phyloP scores from a whole-genome alignment of 2,797 vertebrate species.

The Gobionotothen gibberifrons region DNA sequence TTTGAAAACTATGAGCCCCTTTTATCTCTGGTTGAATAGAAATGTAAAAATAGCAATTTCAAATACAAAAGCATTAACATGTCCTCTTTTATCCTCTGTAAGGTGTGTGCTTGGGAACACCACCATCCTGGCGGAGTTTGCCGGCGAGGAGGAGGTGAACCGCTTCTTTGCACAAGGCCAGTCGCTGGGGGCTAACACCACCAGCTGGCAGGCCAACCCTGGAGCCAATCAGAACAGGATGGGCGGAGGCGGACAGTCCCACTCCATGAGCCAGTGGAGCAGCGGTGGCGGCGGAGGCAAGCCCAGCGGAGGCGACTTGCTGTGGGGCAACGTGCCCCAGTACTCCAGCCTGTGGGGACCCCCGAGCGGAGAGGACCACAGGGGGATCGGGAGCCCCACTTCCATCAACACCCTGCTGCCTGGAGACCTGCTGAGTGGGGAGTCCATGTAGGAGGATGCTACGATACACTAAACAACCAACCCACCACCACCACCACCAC shows the following conservation, averaged over 20 bases:
- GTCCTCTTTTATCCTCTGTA: constrained; percentile 1
- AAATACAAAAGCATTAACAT: too few relatives aligned
- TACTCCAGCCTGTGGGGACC: constrained; percentile 98
- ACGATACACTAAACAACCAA: constrained; percentile 52
- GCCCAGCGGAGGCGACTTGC: constrained; percentile 90
- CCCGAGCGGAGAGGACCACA: constrained; percentile 89
- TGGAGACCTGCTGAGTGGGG: constrained; percentile 95
- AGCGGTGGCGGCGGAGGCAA: constrained; percentile 87
- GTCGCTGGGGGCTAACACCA: constrained; percentile 90
- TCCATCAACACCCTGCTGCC: constrained; percentile 95
- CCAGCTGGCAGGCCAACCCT: constrained; percentile 94
- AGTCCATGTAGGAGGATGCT: constrained; percentile 90
- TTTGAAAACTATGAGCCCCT: background rate
- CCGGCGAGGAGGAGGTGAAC: constrained; percentile 96
- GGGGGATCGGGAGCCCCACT: constrained; percentile 94
- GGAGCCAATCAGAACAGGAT: constrained; percentile 90
- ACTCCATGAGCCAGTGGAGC: constrained; percentile 92
- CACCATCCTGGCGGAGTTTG: constrained; percentile 97
- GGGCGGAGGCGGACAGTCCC: constrained; percentile 86
- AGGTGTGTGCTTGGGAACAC: constrained; percentile 99
- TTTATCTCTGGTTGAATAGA: background rate
- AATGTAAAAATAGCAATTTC: background rate
- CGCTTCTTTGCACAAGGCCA: constrained; percentile 98
- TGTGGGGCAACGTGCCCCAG: constrained; percentile 94
- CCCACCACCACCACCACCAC: constrained; percentile 16